A percentile compares a stretch with the other conserved stretches of the same genome.
Evolutionary conservation across 2,888 invertebrate genomes (phyloP).

Genomic region (Athalia circularis): DNA sequence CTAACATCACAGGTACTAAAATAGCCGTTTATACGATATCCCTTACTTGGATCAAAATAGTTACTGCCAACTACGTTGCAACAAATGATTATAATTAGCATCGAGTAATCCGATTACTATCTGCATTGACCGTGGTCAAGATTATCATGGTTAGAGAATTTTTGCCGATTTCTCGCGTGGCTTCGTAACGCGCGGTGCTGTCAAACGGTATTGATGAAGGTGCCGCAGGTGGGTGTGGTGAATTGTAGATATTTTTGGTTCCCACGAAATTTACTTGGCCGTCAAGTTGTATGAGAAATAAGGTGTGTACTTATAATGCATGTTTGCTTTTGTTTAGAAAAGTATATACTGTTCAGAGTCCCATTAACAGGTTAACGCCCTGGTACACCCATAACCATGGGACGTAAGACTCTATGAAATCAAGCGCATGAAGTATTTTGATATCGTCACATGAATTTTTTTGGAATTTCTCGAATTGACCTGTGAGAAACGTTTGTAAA

Average conservation of each 20-base stretch:
- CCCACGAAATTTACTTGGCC: conserved; percentile 12
- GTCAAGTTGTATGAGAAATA: conserved; percentile 1
- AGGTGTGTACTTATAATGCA: conserved; percentile 2
- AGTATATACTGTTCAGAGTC: conserved; percentile 11
- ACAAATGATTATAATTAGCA: conserved; percentile 13
- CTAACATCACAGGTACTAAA: background rate
- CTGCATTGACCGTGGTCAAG: background rate
- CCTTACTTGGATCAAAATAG: conserved; percentile 30
- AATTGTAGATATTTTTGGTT: background rate
- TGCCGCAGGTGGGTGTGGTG: background rate
- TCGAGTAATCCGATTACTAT: conserved; percentile 1
- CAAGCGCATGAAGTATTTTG: conserved; percentile 12
- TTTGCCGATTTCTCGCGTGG: background rate
- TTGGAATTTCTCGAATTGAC: conserved; percentile 4
- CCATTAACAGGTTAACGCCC: conserved; percentile 26
- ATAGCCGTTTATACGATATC: too few species aligned
- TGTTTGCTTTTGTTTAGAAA: conserved; percentile 38
- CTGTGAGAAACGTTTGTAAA: background rate
- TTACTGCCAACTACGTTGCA: conserved; percentile 20
- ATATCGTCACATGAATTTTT: conserved; percentile 13
- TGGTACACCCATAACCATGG: background rate
- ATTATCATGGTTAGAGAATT: conserved; percentile 8
- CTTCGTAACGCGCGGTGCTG: too few species aligned
- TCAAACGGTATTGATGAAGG: too few species aligned
- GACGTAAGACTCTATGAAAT: conserved; percentile 2